Base-by-base conservation (phyloP, 2,113 vertebrate genomes). In the Ciconia stormi region DNA sequence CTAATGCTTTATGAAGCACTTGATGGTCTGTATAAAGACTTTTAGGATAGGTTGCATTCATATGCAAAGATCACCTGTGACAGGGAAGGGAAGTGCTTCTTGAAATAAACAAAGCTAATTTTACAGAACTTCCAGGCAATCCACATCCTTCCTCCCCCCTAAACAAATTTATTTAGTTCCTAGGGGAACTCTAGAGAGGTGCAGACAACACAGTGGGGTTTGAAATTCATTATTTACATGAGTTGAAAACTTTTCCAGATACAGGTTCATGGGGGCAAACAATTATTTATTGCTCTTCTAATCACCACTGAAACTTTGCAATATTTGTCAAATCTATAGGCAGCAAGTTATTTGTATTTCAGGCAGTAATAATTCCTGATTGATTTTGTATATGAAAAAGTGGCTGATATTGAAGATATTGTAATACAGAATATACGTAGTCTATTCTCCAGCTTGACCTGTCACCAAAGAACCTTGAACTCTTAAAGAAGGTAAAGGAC, bases 1-100 rank as follows among this genome's bases (percentile, higher is more conserved):
- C 66, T 89, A 93, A 87, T 7, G 7, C 26, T 73, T 97, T 83
- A 78, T 77, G 47, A 70, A 90, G 38, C 77, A 53, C 74, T 95
- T 66, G 22, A 81, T 82, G 52, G 32, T 38, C 72, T 56, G 17
- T n/a, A 74, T 36, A 87, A 95, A 93, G 77, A 70, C 52, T 58
- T 93, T 59, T 72, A 40, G 25, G 20, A 86, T 52, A 79, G 52
- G 59, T 19, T 82, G 6, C 7, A 47, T 55, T 83, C 34, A 13
- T 36, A 18, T 56, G 36, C 26, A 86, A 66, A 82, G 17, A 56
- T 73, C 29, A n/a, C 23, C n/a, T 13, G 25, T 21, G 42, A 52
- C 46, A 86, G 0, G 0, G 13, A 89, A 80, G 20, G 10, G 19
- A 77, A 82, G 9, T 6, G 23, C 3, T 77, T 13, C 38, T 52